These are phyloP conservation scores for Passer montanus DNA, from an alignment of 2,113 vertebrate species.

Conservation along the genomic window DNA sequence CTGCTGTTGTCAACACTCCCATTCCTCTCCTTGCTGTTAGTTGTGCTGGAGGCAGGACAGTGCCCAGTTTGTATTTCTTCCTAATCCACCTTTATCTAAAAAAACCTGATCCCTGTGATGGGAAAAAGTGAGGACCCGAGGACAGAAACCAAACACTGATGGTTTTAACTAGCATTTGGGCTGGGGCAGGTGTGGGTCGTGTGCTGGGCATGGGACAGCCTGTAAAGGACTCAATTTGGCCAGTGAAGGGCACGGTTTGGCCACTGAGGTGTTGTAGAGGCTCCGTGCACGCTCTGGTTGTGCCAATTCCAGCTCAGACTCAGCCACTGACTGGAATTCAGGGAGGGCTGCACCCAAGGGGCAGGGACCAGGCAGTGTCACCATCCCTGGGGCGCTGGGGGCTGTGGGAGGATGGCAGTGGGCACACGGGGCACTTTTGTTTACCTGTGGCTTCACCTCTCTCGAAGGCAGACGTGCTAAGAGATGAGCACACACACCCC, in stretches of 20 bases:
- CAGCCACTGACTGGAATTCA: accelerated
- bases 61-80: no score
- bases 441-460: neutral
- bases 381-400: accelerated
- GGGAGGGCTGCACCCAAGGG: neutral
- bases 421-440: accelerated
- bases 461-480: neutral
- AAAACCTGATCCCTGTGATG: accelerated
- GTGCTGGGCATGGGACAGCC: neutral
- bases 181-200: accelerated
- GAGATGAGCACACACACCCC: neutral
- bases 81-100: neutral
- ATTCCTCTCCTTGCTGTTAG: neutral
- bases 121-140: neutral
- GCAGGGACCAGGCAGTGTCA: accelerated
- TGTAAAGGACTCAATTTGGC: accelerated
- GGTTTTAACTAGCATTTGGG: accelerated
- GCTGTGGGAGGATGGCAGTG: neutral
- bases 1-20: neutral
- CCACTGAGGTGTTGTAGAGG: neutral
- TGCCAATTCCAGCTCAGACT: accelerated
- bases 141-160: neutral
- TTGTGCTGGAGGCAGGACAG: neutral
- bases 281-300: neutral
- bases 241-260: neutral